phyloP scores from a whole-genome alignment of 1,140 invertebrate genomes.

The Gerris buenoi region DNA sequence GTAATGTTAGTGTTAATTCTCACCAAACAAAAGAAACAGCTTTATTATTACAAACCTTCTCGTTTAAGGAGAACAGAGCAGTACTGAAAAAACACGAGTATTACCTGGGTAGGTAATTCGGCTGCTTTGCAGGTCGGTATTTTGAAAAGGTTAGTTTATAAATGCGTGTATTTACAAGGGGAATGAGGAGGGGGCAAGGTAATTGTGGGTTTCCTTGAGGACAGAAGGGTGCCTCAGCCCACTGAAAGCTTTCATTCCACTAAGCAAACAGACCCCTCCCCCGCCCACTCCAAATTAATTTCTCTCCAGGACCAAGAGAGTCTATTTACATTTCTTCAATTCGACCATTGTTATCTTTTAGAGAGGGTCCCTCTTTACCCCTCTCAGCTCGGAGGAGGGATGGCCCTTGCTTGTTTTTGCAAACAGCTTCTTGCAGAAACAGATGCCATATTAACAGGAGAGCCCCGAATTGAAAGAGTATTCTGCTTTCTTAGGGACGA shows the following conservation, averaged over 20 bases:
- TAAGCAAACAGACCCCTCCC: conserved; percentile 9
- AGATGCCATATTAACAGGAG: not conserved
- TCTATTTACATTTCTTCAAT: conserved; percentile 14
- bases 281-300: conserved; percentile 11
- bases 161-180: not conserved
- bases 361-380: not conserved
- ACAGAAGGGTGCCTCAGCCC: not conserved
- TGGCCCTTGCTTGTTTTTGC: not conserved
- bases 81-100: no score
- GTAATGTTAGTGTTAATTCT: no score
- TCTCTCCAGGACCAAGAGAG: conserved; percentile 1
- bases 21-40: no score
- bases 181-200: no score
- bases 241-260: conserved; percentile 7
- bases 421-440: not conserved
- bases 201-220: not conserved
- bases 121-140: no score
- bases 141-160: not conserved
- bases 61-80: no score
- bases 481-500: no score
- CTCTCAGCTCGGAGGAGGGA: not conserved
- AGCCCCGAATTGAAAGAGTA: not conserved
- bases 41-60: no score
- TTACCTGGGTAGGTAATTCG: no score
- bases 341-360: conserved; percentile 14